Evolutionary conservation across 2,113 vertebrate genomes (phyloP).

Genomic region (Prochilodus magdalenae): DNA sequence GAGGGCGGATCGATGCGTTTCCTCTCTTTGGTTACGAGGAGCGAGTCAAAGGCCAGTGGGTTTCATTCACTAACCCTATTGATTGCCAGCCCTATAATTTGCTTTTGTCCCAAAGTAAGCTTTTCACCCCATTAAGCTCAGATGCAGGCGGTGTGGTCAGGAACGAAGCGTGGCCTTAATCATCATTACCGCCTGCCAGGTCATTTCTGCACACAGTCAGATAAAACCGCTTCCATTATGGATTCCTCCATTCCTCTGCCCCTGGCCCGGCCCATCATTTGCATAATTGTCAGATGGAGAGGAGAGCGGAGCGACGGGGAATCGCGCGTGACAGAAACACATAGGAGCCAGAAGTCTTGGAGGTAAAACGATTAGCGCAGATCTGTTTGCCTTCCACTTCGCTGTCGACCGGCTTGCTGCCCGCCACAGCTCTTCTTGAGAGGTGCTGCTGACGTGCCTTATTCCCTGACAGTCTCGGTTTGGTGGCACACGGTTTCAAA

Average conservation of each 20-base stretch:
- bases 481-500: too few species aligned
- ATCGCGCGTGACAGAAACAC: conserved; percentile 14
- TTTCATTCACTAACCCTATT: conserved; percentile 69
- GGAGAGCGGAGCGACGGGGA: conserved; percentile 50
- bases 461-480: too few species aligned
- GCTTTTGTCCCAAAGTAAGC: conserved; percentile 72
- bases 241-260: conserved; percentile 56
- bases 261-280: conserved; percentile 55
- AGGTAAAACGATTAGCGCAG: not conserved
- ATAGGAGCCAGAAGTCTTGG: conserved; percentile 31
- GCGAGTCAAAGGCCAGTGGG: conserved; percentile 62
- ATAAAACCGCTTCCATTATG: conserved; percentile 64
- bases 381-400: not conserved
- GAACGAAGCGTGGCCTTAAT: conserved; percentile 61
- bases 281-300: conserved; percentile 58
- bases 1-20: conserved; percentile 58
- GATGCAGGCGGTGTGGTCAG: conserved; percentile 61
- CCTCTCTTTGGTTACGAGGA: conserved; percentile 60
- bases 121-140: conserved; percentile 74
- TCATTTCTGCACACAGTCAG: conserved; percentile 60
- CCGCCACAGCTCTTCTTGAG: not conserved
- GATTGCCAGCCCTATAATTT: conserved; percentile 69
- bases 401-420: not conserved
- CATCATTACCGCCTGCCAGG: conserved; percentile 74
- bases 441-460: too few species aligned